Conservation (phyloP, 2,113 vertebrate species). For the Trogon surrucura region DNA sequence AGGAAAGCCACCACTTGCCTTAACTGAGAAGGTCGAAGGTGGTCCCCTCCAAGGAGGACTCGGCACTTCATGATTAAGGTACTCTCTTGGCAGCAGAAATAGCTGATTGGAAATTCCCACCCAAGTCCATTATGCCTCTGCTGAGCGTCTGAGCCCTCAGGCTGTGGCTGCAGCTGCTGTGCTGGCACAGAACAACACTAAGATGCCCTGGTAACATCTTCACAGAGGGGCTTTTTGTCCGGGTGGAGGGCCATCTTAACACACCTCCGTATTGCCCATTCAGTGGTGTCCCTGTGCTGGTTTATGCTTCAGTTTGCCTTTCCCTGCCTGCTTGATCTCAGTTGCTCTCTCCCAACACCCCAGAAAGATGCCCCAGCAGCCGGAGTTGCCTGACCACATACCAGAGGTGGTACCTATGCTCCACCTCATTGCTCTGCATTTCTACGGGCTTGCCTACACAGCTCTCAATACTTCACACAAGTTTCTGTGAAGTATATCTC, state of each 20-base stretch:
- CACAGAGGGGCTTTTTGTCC: not conserved
- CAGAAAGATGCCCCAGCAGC: not conserved
- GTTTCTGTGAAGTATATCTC: not conserved
- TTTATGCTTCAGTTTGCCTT: not conserved
- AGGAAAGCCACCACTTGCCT: not conserved
- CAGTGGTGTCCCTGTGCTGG: not conserved
- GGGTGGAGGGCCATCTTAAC: not conserved
- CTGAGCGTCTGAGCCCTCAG: not conserved
- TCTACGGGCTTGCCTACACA: not conserved
- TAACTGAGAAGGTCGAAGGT: not conserved
- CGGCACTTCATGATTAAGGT: not conserved
- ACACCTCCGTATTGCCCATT: fast-evolving
- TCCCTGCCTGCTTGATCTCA: not conserved
- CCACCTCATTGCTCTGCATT: not conserved
- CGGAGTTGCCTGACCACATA: not conserved
- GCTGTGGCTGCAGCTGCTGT: not conserved
- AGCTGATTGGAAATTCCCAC: not conserved
- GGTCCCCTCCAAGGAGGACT: not conserved
- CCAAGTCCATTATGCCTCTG: not conserved
- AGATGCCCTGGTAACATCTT: not conserved
- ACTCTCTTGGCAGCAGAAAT: not conserved
- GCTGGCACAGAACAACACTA: not conserved
- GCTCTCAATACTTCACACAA: not conserved
- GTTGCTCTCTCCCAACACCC: not conserved
- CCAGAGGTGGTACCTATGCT: not conserved